These are phyloP conservation scores for Enteromius anoplus DNA, from an alignment of 2,797 vertebrate genomes.

Conservation along the genomic window DNA sequence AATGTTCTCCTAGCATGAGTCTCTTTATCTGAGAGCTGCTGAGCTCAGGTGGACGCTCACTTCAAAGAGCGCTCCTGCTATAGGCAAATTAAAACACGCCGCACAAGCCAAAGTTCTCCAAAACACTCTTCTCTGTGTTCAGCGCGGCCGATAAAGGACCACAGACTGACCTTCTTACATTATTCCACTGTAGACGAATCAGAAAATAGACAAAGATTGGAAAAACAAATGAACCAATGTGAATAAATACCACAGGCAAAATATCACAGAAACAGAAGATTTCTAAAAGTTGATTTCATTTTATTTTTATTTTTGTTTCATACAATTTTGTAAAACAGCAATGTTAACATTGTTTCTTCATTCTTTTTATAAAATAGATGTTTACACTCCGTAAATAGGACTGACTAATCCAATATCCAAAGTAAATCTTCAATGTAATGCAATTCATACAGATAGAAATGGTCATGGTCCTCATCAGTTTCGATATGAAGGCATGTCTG, in stretches of 20 bases:
- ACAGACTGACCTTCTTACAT: background rate
- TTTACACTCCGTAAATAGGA: constrained; percentile 74
- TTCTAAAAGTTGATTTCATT: constrained; percentile 71
- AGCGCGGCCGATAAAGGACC: background rate
- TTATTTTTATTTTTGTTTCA: constrained; percentile 72
- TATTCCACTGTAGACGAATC: background rate
- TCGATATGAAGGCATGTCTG: constrained; percentile 38
- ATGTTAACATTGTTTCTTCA: constrained; percentile 73
- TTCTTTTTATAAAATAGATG: constrained; percentile 72
- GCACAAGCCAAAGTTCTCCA: constrained; percentile 25
- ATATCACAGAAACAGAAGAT: constrained; percentile 69
- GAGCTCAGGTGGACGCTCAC: constrained; percentile 39
- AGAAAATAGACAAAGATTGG: background rate
- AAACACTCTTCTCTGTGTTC: background rate
- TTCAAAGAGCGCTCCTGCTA: constrained; percentile 39
- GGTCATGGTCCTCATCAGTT: constrained; percentile 34
- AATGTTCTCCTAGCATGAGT: constrained; percentile 16
- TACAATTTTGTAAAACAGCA: constrained; percentile 78
- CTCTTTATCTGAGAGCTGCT: constrained; percentile 33
- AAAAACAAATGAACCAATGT: background rate
- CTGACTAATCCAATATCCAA: constrained; percentile 69
- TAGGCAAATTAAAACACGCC: constrained; percentile 37
- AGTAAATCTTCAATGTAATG: constrained; percentile 69
- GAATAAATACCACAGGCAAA: background rate
- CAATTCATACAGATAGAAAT: constrained; percentile 49